phyloP scores from a whole-genome alignment of 2,113 vertebrate genomes.

The Athene noctua region DNA sequence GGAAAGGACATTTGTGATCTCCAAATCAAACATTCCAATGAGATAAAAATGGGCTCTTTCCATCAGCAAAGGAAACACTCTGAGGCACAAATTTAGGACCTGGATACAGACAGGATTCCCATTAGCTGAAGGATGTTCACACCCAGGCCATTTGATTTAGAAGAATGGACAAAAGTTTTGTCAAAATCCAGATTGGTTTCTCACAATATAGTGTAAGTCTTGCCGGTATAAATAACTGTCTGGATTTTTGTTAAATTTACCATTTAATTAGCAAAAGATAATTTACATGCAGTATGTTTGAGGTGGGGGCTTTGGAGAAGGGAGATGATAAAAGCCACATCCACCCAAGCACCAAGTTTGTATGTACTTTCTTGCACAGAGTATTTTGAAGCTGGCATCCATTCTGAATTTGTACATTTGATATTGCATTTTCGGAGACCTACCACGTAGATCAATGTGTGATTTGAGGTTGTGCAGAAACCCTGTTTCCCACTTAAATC shows the following conservation, averaged over 20 bases:
- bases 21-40: neutral
- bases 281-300: neutral
- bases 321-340: neutral
- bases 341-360: neutral
- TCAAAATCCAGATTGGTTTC: neutral
- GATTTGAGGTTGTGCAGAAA: neutral
- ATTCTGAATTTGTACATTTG: neutral
- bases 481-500: neutral
- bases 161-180: neutral
- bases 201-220: neutral
- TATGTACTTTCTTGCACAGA: neutral
- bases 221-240: neutral
- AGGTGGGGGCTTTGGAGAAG: neutral
- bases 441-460: fast-evolving
- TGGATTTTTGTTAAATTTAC: neutral
- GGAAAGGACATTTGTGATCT: neutral
- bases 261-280: neutral
- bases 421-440: neutral
- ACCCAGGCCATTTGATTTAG: neutral
- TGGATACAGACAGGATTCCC: neutral
- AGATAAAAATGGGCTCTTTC: neutral
- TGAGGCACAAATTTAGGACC: neutral
- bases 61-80: neutral
- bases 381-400: neutral
- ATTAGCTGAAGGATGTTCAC: neutral